Evolutionary conservation across 1,140 invertebrate genomes (phyloP).

Genomic region (Pseudobourletiella spinata): DNA sequence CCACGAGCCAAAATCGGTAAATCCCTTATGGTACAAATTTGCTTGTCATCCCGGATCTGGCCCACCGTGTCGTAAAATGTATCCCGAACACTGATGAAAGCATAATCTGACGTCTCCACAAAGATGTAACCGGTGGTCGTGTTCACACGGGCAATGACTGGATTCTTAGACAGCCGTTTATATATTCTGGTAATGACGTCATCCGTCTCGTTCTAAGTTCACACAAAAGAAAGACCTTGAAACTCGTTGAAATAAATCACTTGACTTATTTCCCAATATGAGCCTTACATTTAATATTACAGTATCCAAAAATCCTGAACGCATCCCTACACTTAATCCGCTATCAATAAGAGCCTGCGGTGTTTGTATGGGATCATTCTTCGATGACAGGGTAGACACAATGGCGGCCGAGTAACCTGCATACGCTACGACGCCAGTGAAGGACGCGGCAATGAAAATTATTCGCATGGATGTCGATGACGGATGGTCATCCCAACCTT

Average conservation of each 20-base stretch:
- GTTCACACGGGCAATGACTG: slow-evolving; percentile 13
- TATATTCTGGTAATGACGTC: slow-evolving; percentile 18
- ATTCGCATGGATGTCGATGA: slow-evolving; percentile 21
- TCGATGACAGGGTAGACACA: slow-evolving; percentile 26
- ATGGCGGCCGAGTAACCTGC: slow-evolving; percentile 34
- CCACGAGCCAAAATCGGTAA: slow-evolving; percentile 20
- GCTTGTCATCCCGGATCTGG: background rate
- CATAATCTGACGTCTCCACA: slow-evolving; percentile 9
- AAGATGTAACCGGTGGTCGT: slow-evolving; percentile 4
- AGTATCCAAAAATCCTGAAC: slow-evolving; percentile 10
- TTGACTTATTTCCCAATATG: background rate
- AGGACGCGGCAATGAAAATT: slow-evolving; percentile 30
- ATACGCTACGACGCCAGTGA: slow-evolving; percentile 31
- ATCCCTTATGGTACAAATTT: slow-evolving; percentile 27
- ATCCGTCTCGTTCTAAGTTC: background rate
- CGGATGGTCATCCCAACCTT: slow-evolving; percentile 35
- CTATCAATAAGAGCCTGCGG: slow-evolving; percentile 15
- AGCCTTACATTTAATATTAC: background rate
- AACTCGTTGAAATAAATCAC: background rate
- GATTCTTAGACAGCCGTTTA: slow-evolving; percentile 2
- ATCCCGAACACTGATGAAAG: slow-evolving; percentile 21
- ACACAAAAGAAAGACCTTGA: background rate
- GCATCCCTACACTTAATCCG: slow-evolving; percentile 20
- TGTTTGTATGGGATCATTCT: slow-evolving; percentile 25
- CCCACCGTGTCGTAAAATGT: slow-evolving; percentile 17